phyloP scores from a whole-genome alignment of 2,113 vertebrate genomes.

The Carollia perspicillata region DNA sequence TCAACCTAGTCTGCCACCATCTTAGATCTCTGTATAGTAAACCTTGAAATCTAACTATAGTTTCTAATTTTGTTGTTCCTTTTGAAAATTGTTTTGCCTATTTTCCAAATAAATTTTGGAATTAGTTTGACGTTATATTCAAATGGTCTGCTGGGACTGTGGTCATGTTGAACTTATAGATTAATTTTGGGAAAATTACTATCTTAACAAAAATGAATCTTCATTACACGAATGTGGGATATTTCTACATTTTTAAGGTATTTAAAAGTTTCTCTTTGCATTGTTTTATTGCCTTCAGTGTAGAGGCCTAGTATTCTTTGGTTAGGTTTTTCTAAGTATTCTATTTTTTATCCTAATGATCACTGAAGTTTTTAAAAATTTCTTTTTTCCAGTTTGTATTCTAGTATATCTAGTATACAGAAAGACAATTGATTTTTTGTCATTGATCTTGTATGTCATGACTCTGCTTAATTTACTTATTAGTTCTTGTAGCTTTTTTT shows the following conservation, averaged over 20 bases:
- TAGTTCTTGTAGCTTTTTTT: not conserved
- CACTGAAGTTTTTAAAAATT: not conserved
- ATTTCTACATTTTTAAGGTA: not conserved
- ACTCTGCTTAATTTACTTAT: slow-evolving; percentile 28
- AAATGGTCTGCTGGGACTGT: not conserved
- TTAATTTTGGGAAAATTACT: not conserved
- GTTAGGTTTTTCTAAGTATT: slow-evolving; percentile 3
- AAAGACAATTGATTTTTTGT: slow-evolving; percentile 30
- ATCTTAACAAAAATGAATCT: not conserved
- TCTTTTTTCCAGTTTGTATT: slow-evolving; percentile 2
- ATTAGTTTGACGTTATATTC: not conserved
- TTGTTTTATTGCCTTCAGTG: not conserved
- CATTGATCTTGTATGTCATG: not conserved
- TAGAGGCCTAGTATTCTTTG: not conserved
- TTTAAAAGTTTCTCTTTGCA: not conserved
- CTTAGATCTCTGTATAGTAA: not conserved
- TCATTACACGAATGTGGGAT: not conserved
- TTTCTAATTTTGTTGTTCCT: not conserved
- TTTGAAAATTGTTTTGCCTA: not conserved
- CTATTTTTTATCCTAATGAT: slow-evolving; percentile 20
- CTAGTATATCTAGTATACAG: not conserved
- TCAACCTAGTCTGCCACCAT: not conserved
- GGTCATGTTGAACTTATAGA: not conserved
- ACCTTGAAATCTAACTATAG: not conserved
- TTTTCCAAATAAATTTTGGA: slow-evolving; percentile 19